phyloP scores from a whole-genome alignment of 2,797 vertebrate species.

The Todus mexicanus region DNA sequence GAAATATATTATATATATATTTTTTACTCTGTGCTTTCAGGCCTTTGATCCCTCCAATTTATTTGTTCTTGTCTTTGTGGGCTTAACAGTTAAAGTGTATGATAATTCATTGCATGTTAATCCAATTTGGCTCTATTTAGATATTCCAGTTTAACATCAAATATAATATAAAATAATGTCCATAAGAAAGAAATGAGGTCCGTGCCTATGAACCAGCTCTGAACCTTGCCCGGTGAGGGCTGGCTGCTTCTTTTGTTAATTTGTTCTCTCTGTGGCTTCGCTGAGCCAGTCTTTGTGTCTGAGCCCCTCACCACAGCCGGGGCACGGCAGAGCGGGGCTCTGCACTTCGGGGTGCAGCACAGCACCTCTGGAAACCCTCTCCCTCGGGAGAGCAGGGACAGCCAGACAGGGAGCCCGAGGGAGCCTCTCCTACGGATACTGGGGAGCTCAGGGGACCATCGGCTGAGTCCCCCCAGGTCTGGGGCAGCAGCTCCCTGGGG shows the following conservation, averaged over 20 bases:
- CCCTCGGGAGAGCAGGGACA: background rate
- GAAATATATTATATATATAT: background rate
- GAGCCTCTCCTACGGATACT: rapidly evolving
- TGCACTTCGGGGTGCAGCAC: background rate
- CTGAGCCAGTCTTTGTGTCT: rapidly evolving
- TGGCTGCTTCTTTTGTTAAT: background rate
- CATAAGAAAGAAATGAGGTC: conserved; percentile 4
- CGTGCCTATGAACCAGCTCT: background rate
- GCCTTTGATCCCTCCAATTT: conserved; percentile 46
- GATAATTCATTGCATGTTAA: conserved; percentile 50
- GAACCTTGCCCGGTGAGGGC: background rate
- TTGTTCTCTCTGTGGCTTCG: background rate
- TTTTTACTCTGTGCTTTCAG: background rate
- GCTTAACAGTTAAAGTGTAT: conserved; percentile 19
- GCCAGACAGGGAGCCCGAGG: background rate
- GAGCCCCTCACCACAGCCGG: rapidly evolving
- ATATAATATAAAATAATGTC: conserved; percentile 8
- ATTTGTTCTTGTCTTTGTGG: conserved; percentile 45
- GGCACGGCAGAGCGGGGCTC: background rate
- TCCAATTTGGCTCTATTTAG: conserved; percentile 34
- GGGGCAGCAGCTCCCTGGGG: background rate
- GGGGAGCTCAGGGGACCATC: rapidly evolving
- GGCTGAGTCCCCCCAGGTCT: too few species aligned
- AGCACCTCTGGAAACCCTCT: background rate
- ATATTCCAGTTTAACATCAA: conserved; percentile 48